Base-by-base conservation (phyloP, 2,113 vertebrate species). In the Platysteira castanea region DNA sequence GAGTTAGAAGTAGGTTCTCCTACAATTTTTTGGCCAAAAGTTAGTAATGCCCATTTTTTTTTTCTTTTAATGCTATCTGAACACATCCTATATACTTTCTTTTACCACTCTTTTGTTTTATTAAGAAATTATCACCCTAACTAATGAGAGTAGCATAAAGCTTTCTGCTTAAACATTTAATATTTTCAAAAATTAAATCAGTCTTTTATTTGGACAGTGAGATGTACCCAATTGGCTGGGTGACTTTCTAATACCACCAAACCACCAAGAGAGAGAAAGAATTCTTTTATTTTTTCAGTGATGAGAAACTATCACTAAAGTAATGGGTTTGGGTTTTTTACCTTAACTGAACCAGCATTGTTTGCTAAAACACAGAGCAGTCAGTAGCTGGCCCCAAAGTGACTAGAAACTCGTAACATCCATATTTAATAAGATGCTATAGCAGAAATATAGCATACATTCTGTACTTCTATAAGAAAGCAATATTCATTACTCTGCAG, bases 391-490 rank as follows among this genome's bases (percentile, higher is more conserved):
- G 93, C 70, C 94, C 95, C 21, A 57, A 86, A 89, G 85, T 68
- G 86, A 92, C 94, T 71, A 94, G 75, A 97, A 96, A 96, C 47
- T 76, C 64, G 76, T 71, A 93, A n/a, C 89, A 97, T 98, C 87
- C 97, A 98, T 98, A 98, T 98, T 98, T 98, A 98, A 98, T 98
- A 85, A 85, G 95, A 90, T 17, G n/a, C 27, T 93, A 95, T 64
- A 97, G 90, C 82, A 97, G 93, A 98, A 97, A 97, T 97, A 97
- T 52, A 92, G 95, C 63, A 74, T 56, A 57, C 35, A 31, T 92
- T 96, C 92, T 79, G 86, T 70, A 92, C 88, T 89, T 94, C 94
- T 84, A 83, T 78, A 95, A 56, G 77, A 97, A 97, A 97, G 96
- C 95, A 96, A 96, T 98, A 97, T 96, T 97, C 97, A 97, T 97